Base-by-base conservation (phyloP, 2,888 invertebrate species). In the Copidosoma aretas region DNA sequence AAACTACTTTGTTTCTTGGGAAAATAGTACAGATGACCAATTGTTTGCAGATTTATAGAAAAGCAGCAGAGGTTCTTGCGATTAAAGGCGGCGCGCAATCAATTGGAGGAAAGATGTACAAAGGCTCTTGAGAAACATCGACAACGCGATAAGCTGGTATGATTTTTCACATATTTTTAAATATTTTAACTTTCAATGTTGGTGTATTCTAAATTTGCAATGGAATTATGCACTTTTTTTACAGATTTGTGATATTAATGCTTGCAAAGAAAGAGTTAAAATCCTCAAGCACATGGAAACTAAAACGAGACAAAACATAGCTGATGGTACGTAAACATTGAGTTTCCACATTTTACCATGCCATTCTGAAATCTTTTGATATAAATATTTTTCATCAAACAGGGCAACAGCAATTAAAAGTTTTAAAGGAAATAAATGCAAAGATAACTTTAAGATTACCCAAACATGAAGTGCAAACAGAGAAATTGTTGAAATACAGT, bases 391-490 rank as follows among this genome's bases (percentile, higher is more conserved):
- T 56, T 25, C 25, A 53, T 53, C 17, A 53, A 61, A 8, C 59
- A 84, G 84, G 81, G 64, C 81, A 82, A 76, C 80, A 84, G 75
- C 78, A 78, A 52, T 74, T 84, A 56, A 79, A 77, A 70, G 74
- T 84, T 75, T 77, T 84, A 69, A 80, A 82, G 75, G 80, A 81
- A 57, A 75, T 81, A 52, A 84, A 85, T 74, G 78, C 81, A 70
- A 79, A 87, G 73, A 83, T 88, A 73, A 81, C 83, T 60, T 84
- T 86, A 73, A 85, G 86, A 77, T 82, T 91, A 72, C 89, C 89
- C 59, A 87, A 86, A 71, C 91, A 90, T 77, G 88, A 88, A 71
- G 87, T 87, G 63, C 87, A 89, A 76, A 88, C 90, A n/a, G 86
- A 88, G 74, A 87, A 87, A 77, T 80, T 90, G 64, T 87, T 87